Percentiles rank a stretch among this genome's conserved stretches.
phyloP scores from a whole-genome alignment of 2,888 invertebrate species.

The Apomyelois bistriatella region DNA sequence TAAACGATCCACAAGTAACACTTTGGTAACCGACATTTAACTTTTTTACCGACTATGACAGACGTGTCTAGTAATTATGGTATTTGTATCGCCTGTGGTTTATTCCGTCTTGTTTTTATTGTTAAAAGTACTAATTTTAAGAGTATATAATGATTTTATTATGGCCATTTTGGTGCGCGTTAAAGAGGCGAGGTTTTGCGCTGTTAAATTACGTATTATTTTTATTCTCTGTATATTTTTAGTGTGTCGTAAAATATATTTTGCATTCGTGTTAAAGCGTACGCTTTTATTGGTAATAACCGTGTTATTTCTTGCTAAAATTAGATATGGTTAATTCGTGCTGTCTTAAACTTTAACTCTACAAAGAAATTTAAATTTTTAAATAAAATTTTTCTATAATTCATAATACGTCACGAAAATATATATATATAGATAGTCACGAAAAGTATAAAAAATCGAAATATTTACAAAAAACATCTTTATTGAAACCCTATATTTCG shows the following conservation, averaged over 20 bases:
- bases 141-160: constrained; percentile 11
- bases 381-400: too few species aligned
- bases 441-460: too few species aligned
- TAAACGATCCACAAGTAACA: constrained; percentile 9
- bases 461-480: too few species aligned
- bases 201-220: not conserved
- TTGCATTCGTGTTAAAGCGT: constrained; percentile 4
- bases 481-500: too few species aligned
- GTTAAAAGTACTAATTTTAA: constrained; percentile 6
- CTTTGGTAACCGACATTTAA: constrained; percentile 13
- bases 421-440: too few species aligned
- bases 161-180: not conserved
- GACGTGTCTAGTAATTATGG: not conserved
- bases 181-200: not conserved
- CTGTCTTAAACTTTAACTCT: too few species aligned
- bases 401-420: too few species aligned
- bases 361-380: too few species aligned
- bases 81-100: not conserved
- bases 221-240: not conserved
- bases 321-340: too few species aligned
- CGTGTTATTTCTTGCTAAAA: not conserved
- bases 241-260: not conserved
- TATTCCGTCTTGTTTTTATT: not conserved
- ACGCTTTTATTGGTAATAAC: not conserved
- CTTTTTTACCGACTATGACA: constrained; percentile 12